Percentiles rank a stretch among this genome's conserved stretches.
phyloP scores from a whole-genome alignment of 2,888 invertebrate genomes.

The Andrena praecox region DNA sequence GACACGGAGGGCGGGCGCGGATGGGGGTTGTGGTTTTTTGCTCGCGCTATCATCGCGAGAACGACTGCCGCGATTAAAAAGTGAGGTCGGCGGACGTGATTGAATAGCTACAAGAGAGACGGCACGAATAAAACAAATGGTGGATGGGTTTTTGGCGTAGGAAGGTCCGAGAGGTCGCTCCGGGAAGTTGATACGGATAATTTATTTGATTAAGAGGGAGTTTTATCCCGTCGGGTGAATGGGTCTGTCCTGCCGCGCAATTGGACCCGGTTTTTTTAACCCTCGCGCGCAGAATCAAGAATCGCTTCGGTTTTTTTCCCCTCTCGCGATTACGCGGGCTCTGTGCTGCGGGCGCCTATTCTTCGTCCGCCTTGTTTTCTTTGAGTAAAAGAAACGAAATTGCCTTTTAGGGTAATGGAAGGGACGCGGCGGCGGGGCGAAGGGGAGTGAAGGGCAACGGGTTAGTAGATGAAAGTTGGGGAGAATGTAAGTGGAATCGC shows the following conservation, averaged over 20 bases:
- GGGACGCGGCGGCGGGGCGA: no score
- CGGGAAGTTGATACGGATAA: slow-evolving; percentile 32
- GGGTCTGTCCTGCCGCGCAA: slow-evolving; percentile 12
- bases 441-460: no score
- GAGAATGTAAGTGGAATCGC: no score
- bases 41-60: background rate
- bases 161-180: slow-evolving; percentile 5
- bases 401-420: no score
- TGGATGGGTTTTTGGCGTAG: background rate
- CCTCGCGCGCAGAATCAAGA: background rate
- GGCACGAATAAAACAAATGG: background rate
- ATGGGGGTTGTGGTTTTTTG: no score
- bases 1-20: no score
- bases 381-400: no score
- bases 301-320: background rate
- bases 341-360: no score
- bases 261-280: slow-evolving; percentile 1
- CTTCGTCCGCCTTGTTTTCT: no score
- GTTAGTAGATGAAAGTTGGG: no score
- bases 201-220: slow-evolving; percentile 33
- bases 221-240: background rate
- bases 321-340: no score
- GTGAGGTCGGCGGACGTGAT: background rate
- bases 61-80: slow-evolving; percentile 3
- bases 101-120: background rate